Conservation (phyloP, 2,888 invertebrate genomes). For the Dolomedes plantarius region DNA sequence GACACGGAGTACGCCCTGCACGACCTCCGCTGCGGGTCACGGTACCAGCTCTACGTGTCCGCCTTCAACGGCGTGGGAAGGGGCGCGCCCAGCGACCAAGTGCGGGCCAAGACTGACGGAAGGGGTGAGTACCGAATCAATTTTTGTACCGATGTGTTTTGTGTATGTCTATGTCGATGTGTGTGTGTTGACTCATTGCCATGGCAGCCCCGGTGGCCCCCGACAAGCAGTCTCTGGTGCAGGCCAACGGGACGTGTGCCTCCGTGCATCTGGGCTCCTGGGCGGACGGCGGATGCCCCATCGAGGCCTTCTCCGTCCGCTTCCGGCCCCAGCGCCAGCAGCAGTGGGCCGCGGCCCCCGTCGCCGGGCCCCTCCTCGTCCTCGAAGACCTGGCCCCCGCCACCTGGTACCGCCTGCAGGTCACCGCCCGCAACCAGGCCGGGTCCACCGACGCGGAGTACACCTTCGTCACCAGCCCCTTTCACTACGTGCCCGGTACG, state of each 20-base stretch:
- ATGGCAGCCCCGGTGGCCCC: constrained; percentile 94
- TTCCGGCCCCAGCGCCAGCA: constrained; percentile 74
- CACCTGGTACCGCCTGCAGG: constrained; percentile 76
- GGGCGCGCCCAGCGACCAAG: constrained; percentile 45
- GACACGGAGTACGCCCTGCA: constrained; percentile 29
- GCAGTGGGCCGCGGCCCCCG: constrained; percentile 84
- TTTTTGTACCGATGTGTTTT: too few species aligned
- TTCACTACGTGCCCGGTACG: background rate
- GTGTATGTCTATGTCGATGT: too few species aligned
- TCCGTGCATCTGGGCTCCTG: constrained; percentile 93
- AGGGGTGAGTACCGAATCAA: constrained; percentile 40
- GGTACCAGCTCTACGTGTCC: constrained; percentile 69
- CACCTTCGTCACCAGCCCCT: constrained; percentile 75
- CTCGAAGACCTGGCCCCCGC: constrained; percentile 75
- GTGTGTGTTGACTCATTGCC: too few species aligned
- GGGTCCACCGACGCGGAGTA: constrained; percentile 77
- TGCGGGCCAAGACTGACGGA: constrained; percentile 60
- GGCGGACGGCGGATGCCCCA: constrained; percentile 80
- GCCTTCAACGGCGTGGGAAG: constrained; percentile 61
- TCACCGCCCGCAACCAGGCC: constrained; percentile 78
- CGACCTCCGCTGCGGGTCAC: constrained; percentile 69
- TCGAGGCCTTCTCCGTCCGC: constrained; percentile 75
- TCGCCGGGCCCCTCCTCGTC: constrained; percentile 51
- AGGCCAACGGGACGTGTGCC: constrained; percentile 87
- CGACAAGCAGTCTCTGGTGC: constrained; percentile 90